Conservation (phyloP, 2,888 invertebrate species). For the Xanthorhoe spadicearia region DNA sequence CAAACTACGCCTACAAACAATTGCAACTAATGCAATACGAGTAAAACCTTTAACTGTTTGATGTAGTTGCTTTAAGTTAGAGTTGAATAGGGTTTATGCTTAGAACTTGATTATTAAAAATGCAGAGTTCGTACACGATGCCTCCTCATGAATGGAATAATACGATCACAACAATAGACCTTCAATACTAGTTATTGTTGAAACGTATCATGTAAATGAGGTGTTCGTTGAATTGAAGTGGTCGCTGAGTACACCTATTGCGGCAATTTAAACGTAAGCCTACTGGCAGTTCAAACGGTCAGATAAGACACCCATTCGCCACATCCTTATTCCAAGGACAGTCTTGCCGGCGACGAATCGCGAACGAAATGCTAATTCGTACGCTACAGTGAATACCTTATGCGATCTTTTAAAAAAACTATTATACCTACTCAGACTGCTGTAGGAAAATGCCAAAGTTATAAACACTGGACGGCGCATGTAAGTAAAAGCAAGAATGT, state of each 20-base stretch:
- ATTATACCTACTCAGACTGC: constrained; percentile 55
- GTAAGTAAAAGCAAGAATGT: constrained; percentile 52
- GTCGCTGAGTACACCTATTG: constrained; percentile 40
- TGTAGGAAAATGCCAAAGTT: constrained; percentile 64
- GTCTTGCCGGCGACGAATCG: constrained; percentile 61
- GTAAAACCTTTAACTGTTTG: constrained; percentile 1
- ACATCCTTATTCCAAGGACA: constrained; percentile 83
- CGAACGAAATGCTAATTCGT: constrained; percentile 79
- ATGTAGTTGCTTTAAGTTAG: constrained; percentile 3
- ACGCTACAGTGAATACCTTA: constrained; percentile 77
- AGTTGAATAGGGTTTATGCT: background rate
- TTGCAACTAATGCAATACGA: constrained; percentile 36
- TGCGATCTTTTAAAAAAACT: constrained; percentile 67
- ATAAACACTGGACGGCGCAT: constrained; percentile 51
- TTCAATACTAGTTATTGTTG: constrained; percentile 44
- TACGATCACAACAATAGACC: constrained; percentile 49
- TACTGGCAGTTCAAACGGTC: constrained; percentile 60
- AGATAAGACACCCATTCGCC: constrained; percentile 68
- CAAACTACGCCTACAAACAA: constrained; percentile 5
- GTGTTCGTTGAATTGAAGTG: constrained; percentile 42
- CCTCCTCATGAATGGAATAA: constrained; percentile 54
- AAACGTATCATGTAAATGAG: constrained; percentile 50
- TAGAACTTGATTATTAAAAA: constrained; percentile 25
- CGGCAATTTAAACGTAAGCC: constrained; percentile 45
- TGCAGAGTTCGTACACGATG: constrained; percentile 39